A percentile compares a stretch with the other conserved stretches of the same genome.
Conservation (phyloP, 2,888 invertebrate species). For the Ornithoptera priamus region DNA sequence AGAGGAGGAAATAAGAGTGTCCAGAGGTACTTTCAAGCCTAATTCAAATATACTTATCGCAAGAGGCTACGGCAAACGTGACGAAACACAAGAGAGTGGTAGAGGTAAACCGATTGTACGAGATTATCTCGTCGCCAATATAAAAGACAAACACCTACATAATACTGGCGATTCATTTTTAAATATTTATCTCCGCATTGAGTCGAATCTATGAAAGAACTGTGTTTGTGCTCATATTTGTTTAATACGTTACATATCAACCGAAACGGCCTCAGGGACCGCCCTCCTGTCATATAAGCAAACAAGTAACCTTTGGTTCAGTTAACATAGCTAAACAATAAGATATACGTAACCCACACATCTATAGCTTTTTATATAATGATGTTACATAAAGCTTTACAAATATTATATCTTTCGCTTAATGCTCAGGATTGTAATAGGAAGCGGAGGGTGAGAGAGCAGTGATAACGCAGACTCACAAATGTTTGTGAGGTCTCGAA, state of each 20-base stretch:
- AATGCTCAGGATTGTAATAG: conserved; percentile 14
- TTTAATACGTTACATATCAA: conserved; percentile 31
- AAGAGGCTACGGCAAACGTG: conserved; percentile 60
- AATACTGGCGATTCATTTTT: conserved; percentile 31
- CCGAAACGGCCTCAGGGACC: conserved; percentile 35
- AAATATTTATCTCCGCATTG: conserved; percentile 15
- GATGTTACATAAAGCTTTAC: conserved; percentile 15
- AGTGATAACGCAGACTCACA: conserved; percentile 6
- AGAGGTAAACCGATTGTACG: conserved; percentile 42
- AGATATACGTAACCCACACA: conserved; percentile 20
- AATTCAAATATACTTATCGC: conserved; percentile 68
- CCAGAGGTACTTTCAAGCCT: conserved; percentile 64
- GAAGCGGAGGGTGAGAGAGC: background rate
- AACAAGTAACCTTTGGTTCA: conserved; percentile 23
- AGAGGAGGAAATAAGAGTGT: conserved; percentile 70
- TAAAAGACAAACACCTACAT: conserved; percentile 29
- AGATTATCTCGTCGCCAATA: conserved; percentile 32
- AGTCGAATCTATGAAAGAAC: background rate
- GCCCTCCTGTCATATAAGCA: conserved; percentile 31
- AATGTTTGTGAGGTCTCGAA: conserved; percentile 22
- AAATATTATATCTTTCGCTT: conserved; percentile 17
- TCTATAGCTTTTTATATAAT: conserved; percentile 20
- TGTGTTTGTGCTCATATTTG: conserved; percentile 16
- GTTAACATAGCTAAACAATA: conserved; percentile 26
- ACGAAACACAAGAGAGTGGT: conserved; percentile 35